Conservation (phyloP, 2,797 vertebrate species). For the Coranthus polyacanthus region DNA sequence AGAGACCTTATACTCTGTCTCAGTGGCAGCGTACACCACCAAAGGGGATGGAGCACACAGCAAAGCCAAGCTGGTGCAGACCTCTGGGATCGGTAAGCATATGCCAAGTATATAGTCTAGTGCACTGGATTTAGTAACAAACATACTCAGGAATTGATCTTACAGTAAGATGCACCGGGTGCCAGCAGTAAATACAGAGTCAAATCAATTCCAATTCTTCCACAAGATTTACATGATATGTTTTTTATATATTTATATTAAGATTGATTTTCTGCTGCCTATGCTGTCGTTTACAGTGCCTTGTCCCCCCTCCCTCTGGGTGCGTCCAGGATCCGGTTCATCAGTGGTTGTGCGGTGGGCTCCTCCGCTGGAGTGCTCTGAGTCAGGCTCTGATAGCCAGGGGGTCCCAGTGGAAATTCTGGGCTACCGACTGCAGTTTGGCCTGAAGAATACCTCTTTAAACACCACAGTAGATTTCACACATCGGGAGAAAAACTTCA, state of each 20-base stretch:
- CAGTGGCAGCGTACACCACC: constrained; percentile 87
- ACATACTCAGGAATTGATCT: constrained; percentile 65
- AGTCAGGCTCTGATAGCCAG: constrained; percentile 59
- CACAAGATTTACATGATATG: constrained; percentile 55
- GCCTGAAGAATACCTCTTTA: constrained; percentile 85
- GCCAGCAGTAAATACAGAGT: constrained; percentile 61
- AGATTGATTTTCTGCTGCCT: constrained; percentile 58
- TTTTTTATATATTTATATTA: constrained; percentile 20
- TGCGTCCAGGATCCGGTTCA: constrained; percentile 87
- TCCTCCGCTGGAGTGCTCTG: constrained; percentile 75
- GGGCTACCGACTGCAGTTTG: constrained; percentile 92
- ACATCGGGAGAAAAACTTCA: constrained; percentile 84
- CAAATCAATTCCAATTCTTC: constrained; percentile 68
- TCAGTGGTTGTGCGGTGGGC: constrained; percentile 90
- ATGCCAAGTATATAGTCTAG: constrained; percentile 55
- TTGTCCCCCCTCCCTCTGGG: constrained; percentile 88
- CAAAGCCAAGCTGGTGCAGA: constrained; percentile 90
- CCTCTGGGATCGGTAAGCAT: constrained; percentile 89
- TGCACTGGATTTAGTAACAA: constrained; percentile 60
- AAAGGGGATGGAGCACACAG: constrained; percentile 94
- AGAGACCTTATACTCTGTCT: constrained; percentile 92
- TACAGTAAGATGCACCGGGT: constrained; percentile 44
- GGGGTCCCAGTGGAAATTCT: constrained; percentile 81
- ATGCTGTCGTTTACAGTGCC: constrained; percentile 85
- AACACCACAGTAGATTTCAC: constrained; percentile 87